Evolutionary conservation across 2,888 invertebrate genomes (phyloP), one percentile per base, ranked within the genome.

Genomic region (Galeruca laticollis): DNA sequence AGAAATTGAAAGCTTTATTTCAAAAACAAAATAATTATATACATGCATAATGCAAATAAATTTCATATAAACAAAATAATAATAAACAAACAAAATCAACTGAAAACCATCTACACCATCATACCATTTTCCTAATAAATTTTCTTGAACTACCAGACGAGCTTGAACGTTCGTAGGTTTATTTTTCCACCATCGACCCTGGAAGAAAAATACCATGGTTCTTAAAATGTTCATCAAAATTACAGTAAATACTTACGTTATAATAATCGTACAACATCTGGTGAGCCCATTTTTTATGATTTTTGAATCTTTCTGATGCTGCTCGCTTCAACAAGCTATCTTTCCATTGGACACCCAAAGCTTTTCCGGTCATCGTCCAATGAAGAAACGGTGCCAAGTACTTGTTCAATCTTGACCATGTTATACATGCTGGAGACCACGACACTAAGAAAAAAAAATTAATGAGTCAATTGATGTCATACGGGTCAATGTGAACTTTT

Each of bases 351-450:
- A 92, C 88, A 1, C 90, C 89, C 4, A 91, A 87, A 4, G 83
- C 81, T 11, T 89, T 88, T 74, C 90, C 90, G 21, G 86, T 85
- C 60, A 86, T 76, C 15, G 86, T 85, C 89, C 91, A 91, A 73
- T 90, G 89, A 71, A 92, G 84, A 87, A 92, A 92, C 13, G 92
- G 91, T 2, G 90, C 87, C 76, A 92, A 85, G 75, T 90, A 87
- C 73, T 90, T 91, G 9, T 89, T 89, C 67, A 92, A 84, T 80
- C 90, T 88, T 49, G 91, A 90, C 91, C 92, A 90, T 79, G 90
- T 89, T 70, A 92, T 84, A 70, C 90, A 90, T 9, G 91, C 91
- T 2, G 92, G 92, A 33, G 92, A 91, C 91, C 92, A 91, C 1
- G 89, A 88, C 49, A 91, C 92, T 92, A 64, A 49, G 79, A 79